Base-by-base conservation (phyloP, 2,797 vertebrate species). In the Phalanger gymnotis region DNA sequence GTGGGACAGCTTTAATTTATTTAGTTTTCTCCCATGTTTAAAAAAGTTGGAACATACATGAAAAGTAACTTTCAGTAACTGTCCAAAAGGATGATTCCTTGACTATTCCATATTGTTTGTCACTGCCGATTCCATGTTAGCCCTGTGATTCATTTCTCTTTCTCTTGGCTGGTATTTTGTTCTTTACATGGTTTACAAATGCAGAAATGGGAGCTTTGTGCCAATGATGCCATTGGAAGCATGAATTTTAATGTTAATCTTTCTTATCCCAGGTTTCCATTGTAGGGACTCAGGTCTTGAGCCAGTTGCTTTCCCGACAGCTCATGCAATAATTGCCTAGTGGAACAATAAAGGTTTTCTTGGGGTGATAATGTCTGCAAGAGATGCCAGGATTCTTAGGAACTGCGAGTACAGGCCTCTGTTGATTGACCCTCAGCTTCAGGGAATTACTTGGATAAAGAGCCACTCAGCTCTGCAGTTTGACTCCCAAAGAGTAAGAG, bases 391-490 rank as follows among this genome's bases (percentile, higher is more conserved):
- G 89, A 98, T 99, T 97, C 98, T 99, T 87, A 96, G 98, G 2
- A 99, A 98, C 94, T 99, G 98, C 98, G 97, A 99, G 97, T 98
- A 98, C 13, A 99, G 99, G 98, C 98, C 99, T 95, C 98, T 99
- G 53, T 98, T 99, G 95, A 99, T 99, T 95, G 99, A 99, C 97
- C 98, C 99, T 81, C 99, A 99, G 98, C 98, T 98, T 10, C 98
- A 99, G 97, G 98, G 99, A 95, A 99, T 99, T 97, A 99, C 99
- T 97, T 98, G 99, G 99, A 98, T 99, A 98, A 99, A 99, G 98
- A 98, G 98, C 97, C 95, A 25, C 73, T 87, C 73, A n/a, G 25
- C 73, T 87, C 73, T 87, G 40, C 31, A 31, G 73, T 97, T 98
- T 99, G 14, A 99, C 98, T 25, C 98, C 99, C 98, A 99, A 98